A percentile compares a stretch with the other conserved stretches of the same genome.
phyloP scores from a whole-genome alignment of 2,797 vertebrate genomes.

The Anguilla megastoma region DNA sequence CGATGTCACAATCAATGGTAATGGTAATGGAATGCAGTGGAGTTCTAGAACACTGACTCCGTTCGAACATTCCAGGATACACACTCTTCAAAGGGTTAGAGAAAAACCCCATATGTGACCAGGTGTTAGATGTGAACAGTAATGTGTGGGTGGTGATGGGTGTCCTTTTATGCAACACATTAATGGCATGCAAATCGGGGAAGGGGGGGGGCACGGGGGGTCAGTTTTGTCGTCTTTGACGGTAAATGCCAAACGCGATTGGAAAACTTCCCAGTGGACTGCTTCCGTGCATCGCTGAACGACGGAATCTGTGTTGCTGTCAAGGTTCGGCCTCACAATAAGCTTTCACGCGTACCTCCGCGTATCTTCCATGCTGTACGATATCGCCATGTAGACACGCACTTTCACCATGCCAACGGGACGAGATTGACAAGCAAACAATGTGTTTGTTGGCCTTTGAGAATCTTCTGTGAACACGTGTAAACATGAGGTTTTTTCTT shows the following conservation, averaged over 20 bases:
- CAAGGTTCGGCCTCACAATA: not conserved
- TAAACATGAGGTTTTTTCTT: not conserved
- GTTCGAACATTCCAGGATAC: no score
- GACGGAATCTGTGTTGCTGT: not conserved
- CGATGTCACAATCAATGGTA: not conserved
- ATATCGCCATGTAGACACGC: not conserved
- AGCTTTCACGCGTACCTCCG: not conserved
- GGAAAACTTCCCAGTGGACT: not conserved
- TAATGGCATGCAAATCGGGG: constrained; percentile 7
- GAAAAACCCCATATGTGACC: not conserved
- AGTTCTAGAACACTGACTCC: not conserved
- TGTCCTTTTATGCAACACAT: not conserved
- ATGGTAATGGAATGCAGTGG: not conserved
- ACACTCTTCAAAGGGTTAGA: not conserved
- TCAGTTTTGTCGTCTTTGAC: not conserved
- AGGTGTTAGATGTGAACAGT: not conserved
- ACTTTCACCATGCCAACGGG: not conserved
- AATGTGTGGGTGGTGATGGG: not conserved
- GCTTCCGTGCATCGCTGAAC: constrained; percentile 12
- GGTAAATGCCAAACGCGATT: not conserved
- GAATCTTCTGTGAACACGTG: not conserved
- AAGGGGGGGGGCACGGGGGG: not conserved
- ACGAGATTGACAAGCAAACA: not conserved
- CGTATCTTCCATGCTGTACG: not conserved
- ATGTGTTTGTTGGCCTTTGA: not conserved